Conservation (phyloP, 2,113 vertebrate species). For the Turnix velox region DNA sequence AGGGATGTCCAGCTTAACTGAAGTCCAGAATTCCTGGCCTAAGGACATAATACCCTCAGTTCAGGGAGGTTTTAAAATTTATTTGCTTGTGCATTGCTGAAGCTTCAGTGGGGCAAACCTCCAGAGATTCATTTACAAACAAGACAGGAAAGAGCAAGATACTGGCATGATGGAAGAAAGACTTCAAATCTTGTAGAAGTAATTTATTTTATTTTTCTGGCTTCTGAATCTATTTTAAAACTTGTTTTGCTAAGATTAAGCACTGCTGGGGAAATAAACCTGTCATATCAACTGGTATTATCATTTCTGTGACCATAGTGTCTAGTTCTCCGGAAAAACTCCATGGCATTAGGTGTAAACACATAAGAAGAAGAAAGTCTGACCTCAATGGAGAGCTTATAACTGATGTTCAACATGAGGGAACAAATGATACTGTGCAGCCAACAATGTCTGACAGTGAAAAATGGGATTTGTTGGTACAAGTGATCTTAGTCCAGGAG, state of each 20-base stretch:
- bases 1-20: background rate
- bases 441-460: background rate
- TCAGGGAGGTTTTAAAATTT: background rate
- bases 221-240: background rate
- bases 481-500: background rate
- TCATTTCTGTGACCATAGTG: background rate
- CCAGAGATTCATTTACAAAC: background rate
- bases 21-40: constrained; percentile 40
- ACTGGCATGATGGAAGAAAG: background rate
- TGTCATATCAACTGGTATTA: background rate
- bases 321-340: background rate
- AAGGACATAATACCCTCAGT: background rate
- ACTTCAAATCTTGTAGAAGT: background rate
- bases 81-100: background rate
- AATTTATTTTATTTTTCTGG: background rate
- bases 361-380: background rate
- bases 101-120: background rate
- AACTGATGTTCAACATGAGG: background rate
- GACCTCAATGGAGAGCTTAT: background rate
- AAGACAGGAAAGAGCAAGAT: background rate
- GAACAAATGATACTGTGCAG: background rate
- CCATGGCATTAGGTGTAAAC: background rate
- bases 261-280: constrained; percentile 3
- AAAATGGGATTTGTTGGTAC: background rate
- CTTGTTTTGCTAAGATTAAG: constrained; percentile 13